Conservation (phyloP, 2,797 vertebrate species). For the Ctenochaetus hawaiiensis region DNA sequence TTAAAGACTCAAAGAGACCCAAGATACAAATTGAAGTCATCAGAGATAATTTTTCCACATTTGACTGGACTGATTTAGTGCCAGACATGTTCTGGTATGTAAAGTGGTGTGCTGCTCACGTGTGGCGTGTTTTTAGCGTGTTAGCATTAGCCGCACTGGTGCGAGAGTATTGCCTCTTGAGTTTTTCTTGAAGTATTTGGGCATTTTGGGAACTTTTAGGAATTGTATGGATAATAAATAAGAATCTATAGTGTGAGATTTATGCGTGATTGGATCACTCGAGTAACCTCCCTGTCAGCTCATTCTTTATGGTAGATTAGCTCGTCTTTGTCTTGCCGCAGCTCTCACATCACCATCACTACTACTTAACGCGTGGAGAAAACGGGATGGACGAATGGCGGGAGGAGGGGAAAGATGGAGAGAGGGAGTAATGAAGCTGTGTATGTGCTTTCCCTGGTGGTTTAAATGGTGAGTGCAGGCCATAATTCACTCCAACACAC, state of each 20-base stretch:
- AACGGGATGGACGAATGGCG: conserved; percentile 6
- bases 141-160: not conserved
- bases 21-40: conserved; percentile 30
- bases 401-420: conserved; percentile 45
- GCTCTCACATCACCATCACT: conserved; percentile 38
- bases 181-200: not conserved
- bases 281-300: conserved; percentile 35
- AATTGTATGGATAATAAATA: conserved; percentile 12
- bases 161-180: not conserved
- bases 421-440: conserved; percentile 69
- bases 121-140: not conserved
- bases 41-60: conserved; percentile 15
- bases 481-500: conserved; percentile 72
- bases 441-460: conserved; percentile 68
- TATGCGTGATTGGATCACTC: conserved; percentile 5
- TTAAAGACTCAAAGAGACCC: not conserved
- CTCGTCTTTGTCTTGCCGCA: conserved; percentile 63
- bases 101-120: conserved; percentile 8
- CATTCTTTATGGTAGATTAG: conserved; percentile 60
- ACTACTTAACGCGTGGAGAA: conserved; percentile 48
- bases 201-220: not conserved
- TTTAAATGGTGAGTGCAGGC: conserved; percentile 74
- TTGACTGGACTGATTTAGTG: conserved; percentile 19
- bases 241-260: conserved; percentile 17
- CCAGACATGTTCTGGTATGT: conserved; percentile 7